These are phyloP conservation scores for Cyphomyrus plagiostoma DNA, from an alignment of 2,113 vertebrate species.

Conservation along the genomic window DNA sequence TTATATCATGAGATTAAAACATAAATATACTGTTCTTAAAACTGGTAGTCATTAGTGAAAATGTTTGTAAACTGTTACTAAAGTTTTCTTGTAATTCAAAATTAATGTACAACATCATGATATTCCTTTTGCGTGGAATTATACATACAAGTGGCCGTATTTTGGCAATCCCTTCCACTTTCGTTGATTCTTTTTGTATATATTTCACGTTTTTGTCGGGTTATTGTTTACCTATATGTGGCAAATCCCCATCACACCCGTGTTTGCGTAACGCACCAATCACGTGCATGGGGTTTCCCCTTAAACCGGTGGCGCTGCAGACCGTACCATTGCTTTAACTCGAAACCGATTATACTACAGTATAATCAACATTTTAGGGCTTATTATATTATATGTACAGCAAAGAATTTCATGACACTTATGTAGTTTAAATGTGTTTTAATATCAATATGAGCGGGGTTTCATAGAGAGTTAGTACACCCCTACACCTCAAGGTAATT, in stretches of 20 bases:
- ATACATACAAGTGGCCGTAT: background rate
- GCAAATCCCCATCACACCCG: background rate
- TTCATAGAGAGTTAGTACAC: slow-evolving; percentile 17
- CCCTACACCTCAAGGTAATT: slow-evolving; percentile 25
- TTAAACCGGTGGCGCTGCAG: slow-evolving; percentile 52
- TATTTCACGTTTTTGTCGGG: background rate
- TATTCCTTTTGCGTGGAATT: background rate
- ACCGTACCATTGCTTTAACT: slow-evolving; percentile 40
- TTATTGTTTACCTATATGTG: background rate
- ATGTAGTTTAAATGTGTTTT: background rate
- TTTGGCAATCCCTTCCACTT: background rate
- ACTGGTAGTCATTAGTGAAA: background rate
- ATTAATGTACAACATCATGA: background rate
- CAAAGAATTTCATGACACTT: background rate
- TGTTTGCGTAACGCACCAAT: slow-evolving; percentile 42
- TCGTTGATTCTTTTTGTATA: background rate
- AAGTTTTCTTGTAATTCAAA: background rate
- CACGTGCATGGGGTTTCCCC: slow-evolving; percentile 55
- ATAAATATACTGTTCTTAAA: background rate
- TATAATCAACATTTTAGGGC: background rate
- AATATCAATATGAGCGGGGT: background rate
- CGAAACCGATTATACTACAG: background rate
- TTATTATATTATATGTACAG: background rate
- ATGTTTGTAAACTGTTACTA: background rate
- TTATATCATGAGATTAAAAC: background rate